phyloP scores from a whole-genome alignment of 2,888 invertebrate genomes.

The Microctonus hyperodae region DNA sequence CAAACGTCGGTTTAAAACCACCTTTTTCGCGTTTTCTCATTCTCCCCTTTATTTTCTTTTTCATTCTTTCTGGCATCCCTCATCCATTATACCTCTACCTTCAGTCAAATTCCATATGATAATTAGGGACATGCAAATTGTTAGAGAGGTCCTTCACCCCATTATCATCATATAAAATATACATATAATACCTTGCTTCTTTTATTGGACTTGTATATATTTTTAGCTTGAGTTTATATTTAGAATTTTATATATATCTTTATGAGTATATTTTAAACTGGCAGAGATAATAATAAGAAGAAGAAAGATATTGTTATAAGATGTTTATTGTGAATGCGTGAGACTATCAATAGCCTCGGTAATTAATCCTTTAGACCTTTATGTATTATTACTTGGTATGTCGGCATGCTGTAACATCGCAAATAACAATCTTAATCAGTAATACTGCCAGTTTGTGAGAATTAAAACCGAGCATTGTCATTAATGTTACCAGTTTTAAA shows the following conservation, averaged over 20 bases:
- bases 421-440: slow-evolving; percentile 13
- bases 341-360: background rate
- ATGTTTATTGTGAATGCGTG: background rate
- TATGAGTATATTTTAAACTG: background rate
- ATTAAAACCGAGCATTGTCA: slow-evolving; percentile 21
- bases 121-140: slow-evolving; percentile 7
- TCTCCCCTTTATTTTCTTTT: background rate
- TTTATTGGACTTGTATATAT: background rate
- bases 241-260: background rate
- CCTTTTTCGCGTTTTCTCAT: background rate
- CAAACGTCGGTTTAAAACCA: slow-evolving; percentile 29
- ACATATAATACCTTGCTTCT: background rate
- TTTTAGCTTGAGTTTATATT: background rate
- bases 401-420: slow-evolving; percentile 5
- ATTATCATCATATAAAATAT: background rate
- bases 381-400: slow-evolving; percentile 15
- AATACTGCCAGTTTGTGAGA: slow-evolving; percentile 3
- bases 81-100: background rate
- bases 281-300: background rate
- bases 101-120: slow-evolving; percentile 22
- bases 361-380: slow-evolving; percentile 18
- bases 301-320: background rate
- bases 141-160: slow-evolving; percentile 22
- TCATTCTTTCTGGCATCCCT: background rate
- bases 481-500: background rate